These are phyloP conservation scores for Nibea coibor DNA, from an alignment of 2,113 vertebrate species.

Conservation along the genomic window DNA sequence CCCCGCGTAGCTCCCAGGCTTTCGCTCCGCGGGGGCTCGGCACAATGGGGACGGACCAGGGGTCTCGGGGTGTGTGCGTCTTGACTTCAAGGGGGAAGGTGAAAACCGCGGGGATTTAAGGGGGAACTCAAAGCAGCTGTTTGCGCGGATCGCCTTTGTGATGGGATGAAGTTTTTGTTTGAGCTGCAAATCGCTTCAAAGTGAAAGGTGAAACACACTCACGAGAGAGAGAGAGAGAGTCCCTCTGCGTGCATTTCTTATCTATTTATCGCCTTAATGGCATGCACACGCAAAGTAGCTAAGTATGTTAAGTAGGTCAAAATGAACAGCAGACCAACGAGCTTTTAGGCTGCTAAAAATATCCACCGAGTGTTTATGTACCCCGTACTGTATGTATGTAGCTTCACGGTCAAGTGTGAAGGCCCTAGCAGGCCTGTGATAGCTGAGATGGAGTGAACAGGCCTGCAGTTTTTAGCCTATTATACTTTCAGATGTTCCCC, in stretches of 20 bases:
- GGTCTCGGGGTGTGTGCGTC: slow-evolving; percentile 60
- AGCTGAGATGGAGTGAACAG: neutral
- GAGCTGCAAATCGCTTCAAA: slow-evolving; percentile 35
- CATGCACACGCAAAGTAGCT: neutral
- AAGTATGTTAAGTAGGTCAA: neutral
- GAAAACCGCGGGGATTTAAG: slow-evolving; percentile 54
- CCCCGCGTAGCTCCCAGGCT: slow-evolving; percentile 64
- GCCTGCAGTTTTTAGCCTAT: slow-evolving; percentile 10
- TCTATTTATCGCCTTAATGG: neutral
- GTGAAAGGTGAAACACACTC: neutral
- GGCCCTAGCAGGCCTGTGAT: neutral
- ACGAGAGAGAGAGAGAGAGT: neutral
- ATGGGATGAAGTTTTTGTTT: slow-evolving; percentile 1
- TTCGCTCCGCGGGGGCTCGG: slow-evolving; percentile 29
- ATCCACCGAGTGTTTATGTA: neutral
- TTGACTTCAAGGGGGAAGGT: slow-evolving; percentile 59
- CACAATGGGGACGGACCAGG: slow-evolving; percentile 58
- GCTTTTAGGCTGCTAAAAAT: neutral
- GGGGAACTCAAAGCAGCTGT: slow-evolving; percentile 65
- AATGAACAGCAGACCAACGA: neutral
- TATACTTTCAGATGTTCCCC: slow-evolving; percentile 55
- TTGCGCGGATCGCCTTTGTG: slow-evolving; percentile 47
- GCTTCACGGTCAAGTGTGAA: neutral
- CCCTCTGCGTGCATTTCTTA: slow-evolving; percentile 7
- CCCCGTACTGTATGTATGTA: no score